Evolutionary conservation across 2,797 vertebrate species (phyloP).

Genomic region (Sebastes aleutianus): DNA sequence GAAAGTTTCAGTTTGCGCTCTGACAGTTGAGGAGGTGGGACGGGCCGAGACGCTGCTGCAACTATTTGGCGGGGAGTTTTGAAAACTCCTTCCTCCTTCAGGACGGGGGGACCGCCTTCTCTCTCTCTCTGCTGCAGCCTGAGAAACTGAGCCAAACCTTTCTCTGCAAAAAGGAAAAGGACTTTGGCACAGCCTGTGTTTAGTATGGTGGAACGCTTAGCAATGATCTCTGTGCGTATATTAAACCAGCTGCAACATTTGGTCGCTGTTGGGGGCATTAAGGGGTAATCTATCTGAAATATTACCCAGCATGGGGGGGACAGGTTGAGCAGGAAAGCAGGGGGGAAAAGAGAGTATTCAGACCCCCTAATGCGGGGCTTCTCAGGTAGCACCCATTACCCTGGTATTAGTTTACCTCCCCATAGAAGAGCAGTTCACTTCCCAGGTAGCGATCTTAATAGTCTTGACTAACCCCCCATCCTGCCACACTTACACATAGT

Average conservation of each 20-base stretch:
- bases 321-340: not conserved
- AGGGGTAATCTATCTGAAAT: conserved; percentile 50
- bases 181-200: conserved; percentile 43
- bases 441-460: conserved; percentile 44
- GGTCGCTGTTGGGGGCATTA: conserved; percentile 5
- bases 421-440: conserved; percentile 32
- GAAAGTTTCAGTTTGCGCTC: conserved; percentile 60
- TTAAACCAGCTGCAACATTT: conserved; percentile 28
- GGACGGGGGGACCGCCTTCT: conserved; percentile 40
- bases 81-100: conserved; percentile 63
- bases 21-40: conserved; percentile 61
- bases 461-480: conserved; percentile 6
- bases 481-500: not conserved
- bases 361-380: conserved; percentile 12
- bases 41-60: conserved; percentile 45
- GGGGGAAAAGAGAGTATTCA: not conserved
- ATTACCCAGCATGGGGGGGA: conserved; percentile 21
- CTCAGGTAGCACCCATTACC: conserved; percentile 42
- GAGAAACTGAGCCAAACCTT: conserved; percentile 11
- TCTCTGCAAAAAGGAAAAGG: conserved; percentile 9
- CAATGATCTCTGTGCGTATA: conserved; percentile 9
- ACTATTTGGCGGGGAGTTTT: conserved; percentile 78
- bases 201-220: conserved; percentile 61
- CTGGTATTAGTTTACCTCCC: not conserved
- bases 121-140: conserved; percentile 1